A percentile compares a stretch with the other conserved stretches of the same genome.
Conservation (phyloP, 2,113 vertebrate genomes). For the Corythornis madagascariensis region DNA sequence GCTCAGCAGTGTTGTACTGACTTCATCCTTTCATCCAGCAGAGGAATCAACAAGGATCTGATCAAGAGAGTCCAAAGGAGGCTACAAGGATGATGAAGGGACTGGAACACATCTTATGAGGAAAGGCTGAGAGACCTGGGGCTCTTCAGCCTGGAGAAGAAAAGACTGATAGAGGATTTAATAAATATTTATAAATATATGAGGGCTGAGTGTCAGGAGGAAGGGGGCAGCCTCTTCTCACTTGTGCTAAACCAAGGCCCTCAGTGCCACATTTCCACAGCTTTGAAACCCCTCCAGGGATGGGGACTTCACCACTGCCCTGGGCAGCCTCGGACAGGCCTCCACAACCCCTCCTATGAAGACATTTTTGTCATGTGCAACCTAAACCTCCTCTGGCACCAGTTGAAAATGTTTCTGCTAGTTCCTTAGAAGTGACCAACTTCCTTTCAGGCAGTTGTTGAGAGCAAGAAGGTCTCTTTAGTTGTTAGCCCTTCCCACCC, state of each 20-base stretch:
- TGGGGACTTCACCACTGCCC: not conserved
- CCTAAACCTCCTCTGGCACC: not conserved
- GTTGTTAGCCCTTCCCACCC: not conserved
- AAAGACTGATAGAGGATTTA: too few relatives aligned
- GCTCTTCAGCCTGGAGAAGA: too few relatives aligned
- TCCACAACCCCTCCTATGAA: not conserved
- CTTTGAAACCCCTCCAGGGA: not conserved
- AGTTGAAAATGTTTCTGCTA: not conserved
- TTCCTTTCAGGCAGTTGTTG: not conserved
- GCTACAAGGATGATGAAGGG: too few relatives aligned
- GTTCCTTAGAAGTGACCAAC: not conserved
- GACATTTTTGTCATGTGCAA: not conserved
- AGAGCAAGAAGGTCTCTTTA: not conserved
- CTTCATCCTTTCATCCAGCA: not conserved
- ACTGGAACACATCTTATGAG: too few relatives aligned
- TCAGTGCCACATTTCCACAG: not conserved
- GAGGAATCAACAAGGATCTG: not conserved
- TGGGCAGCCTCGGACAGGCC: not conserved
- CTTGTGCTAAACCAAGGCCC: not conserved
- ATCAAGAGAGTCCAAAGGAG: too few relatives aligned
- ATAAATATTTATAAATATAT: too few relatives aligned
- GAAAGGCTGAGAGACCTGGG: too few relatives aligned
- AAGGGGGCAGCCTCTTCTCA: too few relatives aligned
- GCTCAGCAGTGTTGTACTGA: accelerated
- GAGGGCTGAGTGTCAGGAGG: too few relatives aligned